Evolutionary conservation across 2,888 invertebrate genomes (phyloP), one percentile per base, ranked within the genome.

Genomic region (Celastrina argiolus): DNA sequence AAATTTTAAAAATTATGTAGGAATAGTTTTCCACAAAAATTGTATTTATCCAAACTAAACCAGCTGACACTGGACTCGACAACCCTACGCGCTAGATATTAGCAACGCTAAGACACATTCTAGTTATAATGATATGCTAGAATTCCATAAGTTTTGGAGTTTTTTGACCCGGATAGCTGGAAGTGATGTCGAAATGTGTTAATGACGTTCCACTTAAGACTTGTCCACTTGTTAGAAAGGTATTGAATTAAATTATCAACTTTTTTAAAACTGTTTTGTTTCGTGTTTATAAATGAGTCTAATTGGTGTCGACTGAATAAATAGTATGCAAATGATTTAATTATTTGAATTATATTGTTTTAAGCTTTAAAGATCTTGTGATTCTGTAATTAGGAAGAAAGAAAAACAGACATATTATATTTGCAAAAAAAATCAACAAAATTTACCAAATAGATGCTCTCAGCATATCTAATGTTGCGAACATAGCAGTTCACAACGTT

Each of bases 121-220:
- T 36, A 73, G 73, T 75, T 75, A 70, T 78, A 81, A 82, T 81
- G 72, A 79, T 78, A 83, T 83, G 81, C 81, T 75, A 67, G 76
- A 72, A 51, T 70, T 73, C 72, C 69, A 68, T 67, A 74, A 72
- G 65, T 69, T 71, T 70, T 65, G 34, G 74, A 78, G 82, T 81
- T 82, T 79, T 73, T 83, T 83, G 81, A 84, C 82, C 84, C 76
- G 74, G 69, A 72, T 68, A 66, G 36, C 68, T 68, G 65, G 68
- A 69, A 68, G 68, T 56, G 71, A 69, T 72, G 61, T 69, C 68
- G 68, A 71, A 67, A 69, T 70, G 69, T 69, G 65, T 68, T 58
- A 69, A 69, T 68, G 65, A 65, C 34, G 63, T 67, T 22, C 22
- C 59, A 59, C 16, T 34, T 59, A 59, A 34, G 4, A 59, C 59